Conservation (phyloP, 2,113 vertebrate species). For the Pogona vitticeps region DNA sequence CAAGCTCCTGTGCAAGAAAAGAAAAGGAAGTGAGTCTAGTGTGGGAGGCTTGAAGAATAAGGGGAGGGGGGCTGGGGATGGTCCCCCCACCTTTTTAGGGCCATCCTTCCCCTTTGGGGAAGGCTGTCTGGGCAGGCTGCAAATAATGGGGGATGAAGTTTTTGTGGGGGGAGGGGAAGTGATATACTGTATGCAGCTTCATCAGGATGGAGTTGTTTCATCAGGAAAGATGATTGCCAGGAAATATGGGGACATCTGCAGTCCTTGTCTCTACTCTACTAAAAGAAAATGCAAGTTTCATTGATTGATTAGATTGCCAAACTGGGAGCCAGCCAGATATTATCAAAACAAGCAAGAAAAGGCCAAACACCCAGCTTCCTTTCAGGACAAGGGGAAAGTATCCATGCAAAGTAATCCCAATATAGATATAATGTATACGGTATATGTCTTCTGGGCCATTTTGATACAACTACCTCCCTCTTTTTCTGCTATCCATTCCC, state of each 20-base stretch:
- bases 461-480: neutral
- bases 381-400: neutral
- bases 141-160: neutral
- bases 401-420: neutral
- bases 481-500: neutral
- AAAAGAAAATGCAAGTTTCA: neutral
- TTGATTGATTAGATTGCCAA: neutral
- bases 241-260: neutral
- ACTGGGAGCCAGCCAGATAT: neutral
- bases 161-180: neutral
- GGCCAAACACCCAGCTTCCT: no score
- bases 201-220: no score
- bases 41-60: neutral
- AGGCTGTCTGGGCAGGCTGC: neutral
- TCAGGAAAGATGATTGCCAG: no score
- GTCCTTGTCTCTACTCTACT: neutral
- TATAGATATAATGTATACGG: no score
- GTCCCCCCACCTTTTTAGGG: neutral
- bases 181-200: neutral
- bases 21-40: conserved; percentile 3
- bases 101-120: neutral
- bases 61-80: neutral
- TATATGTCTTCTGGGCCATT: no score
- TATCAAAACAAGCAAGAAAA: neutral
- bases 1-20: no score